These are phyloP conservation scores for Scytalopus superciliaris DNA, from an alignment of 2,113 vertebrate species.

Conservation along the genomic window DNA sequence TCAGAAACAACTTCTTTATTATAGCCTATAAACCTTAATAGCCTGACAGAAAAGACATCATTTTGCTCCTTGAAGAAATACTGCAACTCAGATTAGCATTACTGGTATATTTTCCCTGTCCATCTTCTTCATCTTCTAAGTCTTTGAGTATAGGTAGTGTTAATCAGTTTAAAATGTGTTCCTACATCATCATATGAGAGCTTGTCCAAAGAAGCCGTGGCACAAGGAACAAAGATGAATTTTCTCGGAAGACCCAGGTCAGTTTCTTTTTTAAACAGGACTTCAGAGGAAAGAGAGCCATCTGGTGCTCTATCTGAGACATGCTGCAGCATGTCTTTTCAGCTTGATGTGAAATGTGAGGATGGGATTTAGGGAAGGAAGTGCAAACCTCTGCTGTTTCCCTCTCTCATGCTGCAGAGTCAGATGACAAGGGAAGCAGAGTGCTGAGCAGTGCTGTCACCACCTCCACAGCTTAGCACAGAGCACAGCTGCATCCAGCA, in stretches of 20 bases:
- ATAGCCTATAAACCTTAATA: not conserved
- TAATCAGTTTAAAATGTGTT: not conserved
- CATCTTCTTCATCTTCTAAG: not conserved
- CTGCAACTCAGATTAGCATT: not conserved
- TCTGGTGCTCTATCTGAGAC: not conserved
- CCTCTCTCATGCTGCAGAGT: not conserved
- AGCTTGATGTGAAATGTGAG: not conserved
- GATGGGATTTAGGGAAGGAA: not conserved
- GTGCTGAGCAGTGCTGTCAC: not conserved
- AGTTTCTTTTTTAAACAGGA: not conserved
- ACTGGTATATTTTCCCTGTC: not conserved
- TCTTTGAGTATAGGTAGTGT: not conserved
- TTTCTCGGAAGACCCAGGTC: not conserved
- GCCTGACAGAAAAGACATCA: not conserved
- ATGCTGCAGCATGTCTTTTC: not conserved
- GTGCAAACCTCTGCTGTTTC: not conserved
- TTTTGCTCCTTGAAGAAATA: not conserved
- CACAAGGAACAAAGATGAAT: not conserved
- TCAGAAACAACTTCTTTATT: not conserved
- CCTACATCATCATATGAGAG: not conserved
- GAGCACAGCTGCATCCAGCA: not conserved
- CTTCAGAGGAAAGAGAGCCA: constrained; percentile 32
- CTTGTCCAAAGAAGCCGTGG: not conserved
- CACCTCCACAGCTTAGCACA: not conserved
- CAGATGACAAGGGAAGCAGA: accelerated